These are phyloP conservation scores for Eudemis profundana DNA, from an alignment of 2,888 invertebrate species.

Conservation along the genomic window DNA sequence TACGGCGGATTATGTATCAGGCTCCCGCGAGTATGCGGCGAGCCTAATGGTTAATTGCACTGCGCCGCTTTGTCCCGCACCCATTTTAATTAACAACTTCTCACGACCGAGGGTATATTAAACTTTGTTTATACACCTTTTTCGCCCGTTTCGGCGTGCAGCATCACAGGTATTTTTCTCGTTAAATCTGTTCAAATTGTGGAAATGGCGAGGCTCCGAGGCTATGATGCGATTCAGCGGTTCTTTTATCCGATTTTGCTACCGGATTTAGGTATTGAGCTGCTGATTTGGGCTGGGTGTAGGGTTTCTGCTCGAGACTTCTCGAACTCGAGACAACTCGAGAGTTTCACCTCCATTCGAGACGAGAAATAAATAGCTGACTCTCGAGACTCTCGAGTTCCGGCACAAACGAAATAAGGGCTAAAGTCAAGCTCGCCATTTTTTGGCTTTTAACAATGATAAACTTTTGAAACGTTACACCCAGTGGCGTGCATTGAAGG, in stretches of 20 bases:
- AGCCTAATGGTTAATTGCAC: slow-evolving; percentile 43
- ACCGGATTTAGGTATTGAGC: slow-evolving; percentile 6
- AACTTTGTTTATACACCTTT: slow-evolving; percentile 55
- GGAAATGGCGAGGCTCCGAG: slow-evolving; percentile 18
- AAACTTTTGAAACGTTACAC: no score
- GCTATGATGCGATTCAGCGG: slow-evolving; percentile 33
- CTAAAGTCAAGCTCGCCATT: no score
- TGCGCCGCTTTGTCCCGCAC: slow-evolving; percentile 52
- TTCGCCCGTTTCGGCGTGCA: slow-evolving; percentile 9
- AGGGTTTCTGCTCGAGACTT: no score
- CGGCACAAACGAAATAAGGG: no score
- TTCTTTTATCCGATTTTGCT: slow-evolving; percentile 33
- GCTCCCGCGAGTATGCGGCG: slow-evolving; percentile 36
- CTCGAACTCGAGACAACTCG: no score
- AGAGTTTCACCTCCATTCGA: no score
- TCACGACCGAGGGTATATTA: slow-evolving; percentile 54
- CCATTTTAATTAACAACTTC: slow-evolving; percentile 58
- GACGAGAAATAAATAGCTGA: no score
- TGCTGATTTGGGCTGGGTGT: neutral
- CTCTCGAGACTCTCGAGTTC: no score
- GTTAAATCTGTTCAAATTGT: slow-evolving; percentile 32
- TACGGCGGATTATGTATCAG: slow-evolving; percentile 38
- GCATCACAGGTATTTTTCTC: slow-evolving; percentile 34
- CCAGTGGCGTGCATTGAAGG: no score
- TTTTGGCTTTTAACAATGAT: no score